phyloP scores from a whole-genome alignment of 1,140 invertebrate species.

The Drosophila nasuta region DNA sequence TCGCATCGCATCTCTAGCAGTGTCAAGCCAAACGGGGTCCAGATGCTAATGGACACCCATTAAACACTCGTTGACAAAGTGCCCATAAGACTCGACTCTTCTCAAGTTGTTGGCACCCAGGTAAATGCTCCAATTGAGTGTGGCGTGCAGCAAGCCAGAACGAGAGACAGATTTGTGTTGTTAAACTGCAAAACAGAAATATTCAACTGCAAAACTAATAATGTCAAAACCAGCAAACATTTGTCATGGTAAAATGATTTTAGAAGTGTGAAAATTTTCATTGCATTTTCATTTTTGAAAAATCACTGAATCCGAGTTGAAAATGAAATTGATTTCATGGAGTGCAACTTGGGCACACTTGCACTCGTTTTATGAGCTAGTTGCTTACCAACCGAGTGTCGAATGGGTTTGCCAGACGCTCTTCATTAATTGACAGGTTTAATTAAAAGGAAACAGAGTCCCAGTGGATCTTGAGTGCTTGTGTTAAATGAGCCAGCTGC shows the following conservation, averaged over 20 bases:
- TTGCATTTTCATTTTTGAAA: background rate
- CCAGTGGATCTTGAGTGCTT: background rate
- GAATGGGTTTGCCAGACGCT: background rate
- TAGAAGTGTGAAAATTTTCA: no score
- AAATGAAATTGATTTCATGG: background rate
- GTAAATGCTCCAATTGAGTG: slow-evolving; percentile 31
- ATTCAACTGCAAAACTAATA: no score
- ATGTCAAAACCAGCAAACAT: background rate
- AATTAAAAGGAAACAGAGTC: background rate
- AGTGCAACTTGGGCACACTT: no score
- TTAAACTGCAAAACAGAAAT: no score
- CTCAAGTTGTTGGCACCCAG: slow-evolving; percentile 24
- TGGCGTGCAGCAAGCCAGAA: slow-evolving; percentile 1
- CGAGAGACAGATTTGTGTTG: no score
- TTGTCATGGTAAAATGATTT: background rate
- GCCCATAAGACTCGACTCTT: slow-evolving; percentile 40
- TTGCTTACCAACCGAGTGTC: background rate
- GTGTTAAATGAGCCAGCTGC: background rate
- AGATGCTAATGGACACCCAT: slow-evolving; percentile 72
- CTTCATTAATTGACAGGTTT: slow-evolving; percentile 5
- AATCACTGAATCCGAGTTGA: background rate
- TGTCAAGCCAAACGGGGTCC: slow-evolving; percentile 32
- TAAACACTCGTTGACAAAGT: slow-evolving; percentile 63
- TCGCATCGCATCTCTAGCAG: background rate
- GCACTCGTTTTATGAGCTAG: slow-evolving; percentile 1